phyloP scores from a whole-genome alignment of 2,888 invertebrate genomes.

The Panzeria rudis region DNA sequence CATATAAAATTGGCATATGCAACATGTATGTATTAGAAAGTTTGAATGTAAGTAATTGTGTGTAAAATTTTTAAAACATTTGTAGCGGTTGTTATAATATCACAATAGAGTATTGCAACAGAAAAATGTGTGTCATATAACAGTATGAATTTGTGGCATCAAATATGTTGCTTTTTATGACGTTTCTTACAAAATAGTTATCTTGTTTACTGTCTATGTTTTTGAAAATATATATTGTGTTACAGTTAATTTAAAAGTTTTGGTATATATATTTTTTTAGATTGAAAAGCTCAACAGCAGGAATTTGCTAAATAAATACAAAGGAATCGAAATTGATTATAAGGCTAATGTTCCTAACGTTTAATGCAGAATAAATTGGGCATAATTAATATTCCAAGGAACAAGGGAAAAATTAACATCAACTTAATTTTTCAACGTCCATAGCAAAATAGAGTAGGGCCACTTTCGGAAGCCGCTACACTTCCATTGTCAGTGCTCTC shows the following conservation, averaged over 20 bases:
- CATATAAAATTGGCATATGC: background rate
- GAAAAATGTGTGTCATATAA: conserved; percentile 56
- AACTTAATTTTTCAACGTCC: too few relatives aligned
- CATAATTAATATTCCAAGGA: too few relatives aligned
- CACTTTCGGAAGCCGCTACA: too few relatives aligned
- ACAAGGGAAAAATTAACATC: too few relatives aligned
- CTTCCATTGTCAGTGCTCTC: too few relatives aligned
- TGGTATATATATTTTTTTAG: background rate
- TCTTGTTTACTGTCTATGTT: background rate
- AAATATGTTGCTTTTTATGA: conserved; percentile 41
- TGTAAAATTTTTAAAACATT: conserved; percentile 5
- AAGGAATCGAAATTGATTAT: background rate
- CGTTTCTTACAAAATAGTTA: conserved; percentile 36
- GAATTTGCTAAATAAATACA: conserved; percentile 3
- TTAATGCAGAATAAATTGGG: too few relatives aligned
- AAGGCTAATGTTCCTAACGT: background rate
- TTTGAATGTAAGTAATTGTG: conserved; percentile 1
- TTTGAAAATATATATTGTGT: conserved; percentile 14
- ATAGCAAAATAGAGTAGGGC: too few relatives aligned
- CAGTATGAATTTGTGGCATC: conserved; percentile 37
- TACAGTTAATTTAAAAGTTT: conserved; percentile 9
- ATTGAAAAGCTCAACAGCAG: conserved; percentile 45
- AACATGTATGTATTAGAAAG: background rate
- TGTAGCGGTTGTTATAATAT: conserved; percentile 19
- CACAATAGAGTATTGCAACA: conserved; percentile 34